Evolutionary conservation across 2,888 invertebrate genomes (phyloP).

Genomic region (Heliconius hortense): DNA sequence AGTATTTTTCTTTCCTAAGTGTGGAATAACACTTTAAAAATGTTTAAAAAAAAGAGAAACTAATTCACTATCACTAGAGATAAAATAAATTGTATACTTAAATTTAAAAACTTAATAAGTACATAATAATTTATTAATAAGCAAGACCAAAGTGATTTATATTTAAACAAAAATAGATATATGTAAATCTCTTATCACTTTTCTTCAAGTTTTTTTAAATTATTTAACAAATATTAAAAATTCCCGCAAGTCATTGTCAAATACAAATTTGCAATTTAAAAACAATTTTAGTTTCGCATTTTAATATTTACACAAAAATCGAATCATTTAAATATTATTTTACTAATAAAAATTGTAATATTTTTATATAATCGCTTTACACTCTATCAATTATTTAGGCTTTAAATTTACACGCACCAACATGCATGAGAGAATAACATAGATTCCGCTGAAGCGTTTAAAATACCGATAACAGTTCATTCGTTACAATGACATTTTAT

Average conservation of each 20-base stretch:
- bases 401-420: slow-evolving; percentile 39
- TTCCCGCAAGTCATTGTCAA: not conserved
- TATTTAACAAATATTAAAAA: no score
- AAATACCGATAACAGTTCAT: slow-evolving; percentile 41
- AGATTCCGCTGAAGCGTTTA: slow-evolving; percentile 38
- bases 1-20: no score
- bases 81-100: not conserved
- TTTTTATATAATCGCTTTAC: slow-evolving; percentile 27
- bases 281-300: no score
- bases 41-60: not conserved
- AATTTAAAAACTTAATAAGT: not conserved
- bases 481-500: slow-evolving; percentile 44
- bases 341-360: slow-evolving; percentile 13
- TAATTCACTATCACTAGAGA: no score
- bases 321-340: not conserved
- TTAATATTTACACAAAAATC: no score
- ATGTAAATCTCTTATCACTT: not conserved
- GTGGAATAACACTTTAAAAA: no score
- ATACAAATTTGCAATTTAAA: not conserved
- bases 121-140: not conserved
- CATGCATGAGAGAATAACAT: slow-evolving; percentile 39
- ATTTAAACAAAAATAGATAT: not conserved
- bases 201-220: not conserved
- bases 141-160: not conserved
- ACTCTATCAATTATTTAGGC: slow-evolving; percentile 33